Evolutionary conservation across 1,140 invertebrate species (phyloP).

Genomic region (Aphaenogaster ashmeadi): DNA sequence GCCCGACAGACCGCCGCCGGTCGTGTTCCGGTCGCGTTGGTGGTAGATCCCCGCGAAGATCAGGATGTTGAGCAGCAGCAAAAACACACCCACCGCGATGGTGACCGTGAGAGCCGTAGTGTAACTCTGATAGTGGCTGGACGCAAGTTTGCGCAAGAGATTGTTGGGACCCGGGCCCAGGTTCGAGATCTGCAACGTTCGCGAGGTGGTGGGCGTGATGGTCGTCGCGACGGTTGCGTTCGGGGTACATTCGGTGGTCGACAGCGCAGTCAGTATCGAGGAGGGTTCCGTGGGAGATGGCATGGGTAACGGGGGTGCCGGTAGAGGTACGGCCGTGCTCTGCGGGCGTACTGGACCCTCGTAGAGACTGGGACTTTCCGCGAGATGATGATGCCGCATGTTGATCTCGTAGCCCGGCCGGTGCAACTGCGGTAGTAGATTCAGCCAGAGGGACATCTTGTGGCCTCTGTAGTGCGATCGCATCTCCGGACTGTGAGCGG

Average conservation of each 20-base stretch:
- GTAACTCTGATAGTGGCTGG: slow-evolving; percentile 94
- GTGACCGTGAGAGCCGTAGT: slow-evolving; percentile 97
- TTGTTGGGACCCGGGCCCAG: slow-evolving; percentile 88
- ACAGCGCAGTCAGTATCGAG: slow-evolving; percentile 76
- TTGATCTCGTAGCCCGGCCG: slow-evolving; percentile 92
- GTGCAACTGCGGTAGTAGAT: slow-evolving; percentile 95
- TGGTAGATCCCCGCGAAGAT: slow-evolving; percentile 98
- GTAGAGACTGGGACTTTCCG: slow-evolving; percentile 91
- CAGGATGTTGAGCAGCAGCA: slow-evolving; percentile 96
- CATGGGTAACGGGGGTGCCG: slow-evolving; percentile 85
- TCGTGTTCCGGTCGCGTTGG: slow-evolving; percentile 91
- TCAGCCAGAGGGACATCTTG: slow-evolving; percentile 97
- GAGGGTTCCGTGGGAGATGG: slow-evolving; percentile 86
- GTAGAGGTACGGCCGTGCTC: slow-evolving; percentile 89
- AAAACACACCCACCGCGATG: slow-evolving; percentile 96
- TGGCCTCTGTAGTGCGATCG: slow-evolving; percentile 95
- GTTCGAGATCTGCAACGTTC: slow-evolving; percentile 79
- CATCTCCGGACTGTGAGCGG: slow-evolving; percentile 91
- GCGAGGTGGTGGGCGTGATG: slow-evolving; percentile 81
- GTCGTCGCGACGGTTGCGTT: slow-evolving; percentile 85
- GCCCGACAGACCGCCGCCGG: slow-evolving; percentile 80
- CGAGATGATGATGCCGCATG: slow-evolving; percentile 93
- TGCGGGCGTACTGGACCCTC: slow-evolving; percentile 91
- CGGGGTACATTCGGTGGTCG: slow-evolving; percentile 85
- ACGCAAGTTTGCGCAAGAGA: slow-evolving; percentile 91